phyloP scores from a whole-genome alignment of 2,888 invertebrate genomes.

The Galeruca laticollis region DNA sequence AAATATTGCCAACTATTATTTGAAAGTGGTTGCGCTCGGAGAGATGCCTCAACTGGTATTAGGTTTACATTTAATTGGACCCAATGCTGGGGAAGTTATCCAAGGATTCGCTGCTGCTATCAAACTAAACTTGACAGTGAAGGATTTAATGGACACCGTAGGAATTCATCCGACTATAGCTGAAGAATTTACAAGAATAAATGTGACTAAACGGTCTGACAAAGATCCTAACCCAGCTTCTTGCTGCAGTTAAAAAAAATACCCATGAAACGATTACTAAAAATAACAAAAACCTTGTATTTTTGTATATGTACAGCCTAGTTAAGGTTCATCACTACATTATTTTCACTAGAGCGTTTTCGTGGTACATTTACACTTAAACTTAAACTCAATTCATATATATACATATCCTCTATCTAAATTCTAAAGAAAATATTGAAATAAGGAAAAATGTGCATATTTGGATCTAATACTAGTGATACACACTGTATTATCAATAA shows the following conservation, averaged over 20 bases:
- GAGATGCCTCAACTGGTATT: slow-evolving; percentile 80
- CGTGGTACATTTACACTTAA: slow-evolving; percentile 5
- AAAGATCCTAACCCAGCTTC: slow-evolving; percentile 89
- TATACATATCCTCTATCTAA: neutral
- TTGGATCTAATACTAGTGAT: too few relatives aligned
- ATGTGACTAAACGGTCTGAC: slow-evolving; percentile 92
- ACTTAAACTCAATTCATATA: too few relatives aligned
- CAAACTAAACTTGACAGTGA: slow-evolving; percentile 86
- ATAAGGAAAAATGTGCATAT: too few relatives aligned
- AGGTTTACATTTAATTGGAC: slow-evolving; percentile 92
- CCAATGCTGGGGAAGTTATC: slow-evolving; percentile 92
- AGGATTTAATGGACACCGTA: slow-evolving; percentile 83
- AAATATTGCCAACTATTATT: slow-evolving; percentile 88
- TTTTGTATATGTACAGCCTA: slow-evolving; percentile 27
- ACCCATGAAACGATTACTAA: neutral
- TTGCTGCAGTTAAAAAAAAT: slow-evolving; percentile 88
- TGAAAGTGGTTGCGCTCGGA: slow-evolving; percentile 83
- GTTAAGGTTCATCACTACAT: slow-evolving; percentile 6
- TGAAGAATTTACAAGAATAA: slow-evolving; percentile 91
- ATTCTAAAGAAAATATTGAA: too few relatives aligned
- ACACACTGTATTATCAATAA: too few relatives aligned
- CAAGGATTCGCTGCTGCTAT: slow-evolving; percentile 93
- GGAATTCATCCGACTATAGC: slow-evolving; percentile 95
- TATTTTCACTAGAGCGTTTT: slow-evolving; percentile 2
- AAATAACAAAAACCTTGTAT: slow-evolving; percentile 17